Evolutionary conservation across 2,888 invertebrate genomes (phyloP).

Genomic region (Atherix ibis): DNA sequence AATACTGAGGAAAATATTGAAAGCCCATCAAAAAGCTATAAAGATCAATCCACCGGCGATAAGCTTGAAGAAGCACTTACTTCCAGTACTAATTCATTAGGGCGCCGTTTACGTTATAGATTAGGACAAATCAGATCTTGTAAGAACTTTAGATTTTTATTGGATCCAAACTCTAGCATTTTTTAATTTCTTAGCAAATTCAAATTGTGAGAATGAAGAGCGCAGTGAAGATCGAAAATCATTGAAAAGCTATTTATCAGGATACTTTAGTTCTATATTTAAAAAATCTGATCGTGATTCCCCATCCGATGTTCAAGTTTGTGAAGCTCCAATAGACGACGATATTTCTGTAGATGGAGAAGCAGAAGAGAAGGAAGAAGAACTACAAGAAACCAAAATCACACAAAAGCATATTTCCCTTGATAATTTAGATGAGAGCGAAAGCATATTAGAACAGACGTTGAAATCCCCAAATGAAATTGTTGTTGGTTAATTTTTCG

Average conservation of each 20-base stretch:
- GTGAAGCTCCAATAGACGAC: neutral
- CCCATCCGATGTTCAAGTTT: too few relatives aligned
- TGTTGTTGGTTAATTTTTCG: too few relatives aligned
- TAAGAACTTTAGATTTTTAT: neutral
- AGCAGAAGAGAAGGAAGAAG: neutral
- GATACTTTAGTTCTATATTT: constrained; percentile 5
- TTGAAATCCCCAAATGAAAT: too few relatives aligned
- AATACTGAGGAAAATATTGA: too few relatives aligned
- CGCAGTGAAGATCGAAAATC: neutral
- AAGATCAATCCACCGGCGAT: too few relatives aligned
- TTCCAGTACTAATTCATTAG: constrained; percentile 1
- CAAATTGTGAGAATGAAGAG: neutral
- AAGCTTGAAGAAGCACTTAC: too few relatives aligned
- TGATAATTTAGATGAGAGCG: too few relatives aligned
- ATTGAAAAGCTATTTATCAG: constrained; percentile 3
- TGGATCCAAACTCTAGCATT: neutral
- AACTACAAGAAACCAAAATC: neutral
- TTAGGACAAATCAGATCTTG: constrained; percentile 3
- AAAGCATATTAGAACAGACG: too few relatives aligned
- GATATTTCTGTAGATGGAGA: neutral
- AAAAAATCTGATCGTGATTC: constrained; percentile 3
- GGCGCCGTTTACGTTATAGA: constrained; percentile 2
- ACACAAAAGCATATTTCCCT: neutral
- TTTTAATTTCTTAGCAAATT: neutral
- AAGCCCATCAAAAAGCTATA: too few relatives aligned